These are phyloP conservation scores for Tachystola acroxantha DNA, from an alignment of 2,888 invertebrate genomes.

Conservation along the genomic window DNA sequence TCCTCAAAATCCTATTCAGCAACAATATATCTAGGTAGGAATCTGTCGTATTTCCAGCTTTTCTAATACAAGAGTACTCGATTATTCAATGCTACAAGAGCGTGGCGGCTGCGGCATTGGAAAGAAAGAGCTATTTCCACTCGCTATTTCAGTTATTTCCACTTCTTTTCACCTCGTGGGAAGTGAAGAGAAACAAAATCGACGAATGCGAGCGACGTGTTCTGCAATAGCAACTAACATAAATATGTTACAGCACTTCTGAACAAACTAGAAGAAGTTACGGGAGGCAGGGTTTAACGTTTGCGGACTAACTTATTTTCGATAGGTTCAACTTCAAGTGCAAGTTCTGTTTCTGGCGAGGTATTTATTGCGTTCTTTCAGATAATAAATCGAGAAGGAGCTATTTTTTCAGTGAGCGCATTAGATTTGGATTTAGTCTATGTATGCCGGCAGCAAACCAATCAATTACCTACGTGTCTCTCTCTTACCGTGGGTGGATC, in stretches of 20 bases:
- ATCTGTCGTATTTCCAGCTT: too few species aligned
- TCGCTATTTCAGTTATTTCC: slow-evolving; percentile 52
- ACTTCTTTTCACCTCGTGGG: slow-evolving; percentile 26
- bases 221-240: slow-evolving; percentile 5
- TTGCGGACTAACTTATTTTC: slow-evolving; percentile 11
- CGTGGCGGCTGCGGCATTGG: slow-evolving; percentile 28
- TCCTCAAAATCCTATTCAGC: too few species aligned
- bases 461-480: too few species aligned
- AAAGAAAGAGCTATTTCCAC: slow-evolving; percentile 46
- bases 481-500: too few species aligned
- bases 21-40: too few species aligned
- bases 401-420: background rate
- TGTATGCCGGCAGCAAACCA: too few species aligned
- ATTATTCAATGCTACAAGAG: slow-evolving; percentile 41
- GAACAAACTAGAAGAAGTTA: slow-evolving; percentile 27
- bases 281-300: slow-evolving; percentile 19
- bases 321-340: slow-evolving; percentile 1
- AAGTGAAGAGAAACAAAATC: slow-evolving; percentile 41
- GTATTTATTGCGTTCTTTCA: background rate
- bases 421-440: too few species aligned
- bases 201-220: slow-evolving; percentile 27
- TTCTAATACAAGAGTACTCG: slow-evolving; percentile 19
- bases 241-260: slow-evolving; percentile 20
- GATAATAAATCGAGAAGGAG: background rate
- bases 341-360: background rate